A percentile compares a stretch with the other conserved stretches of the same genome.
Conservation (phyloP, 2,888 invertebrate species). For the Trilocha varians region DNA sequence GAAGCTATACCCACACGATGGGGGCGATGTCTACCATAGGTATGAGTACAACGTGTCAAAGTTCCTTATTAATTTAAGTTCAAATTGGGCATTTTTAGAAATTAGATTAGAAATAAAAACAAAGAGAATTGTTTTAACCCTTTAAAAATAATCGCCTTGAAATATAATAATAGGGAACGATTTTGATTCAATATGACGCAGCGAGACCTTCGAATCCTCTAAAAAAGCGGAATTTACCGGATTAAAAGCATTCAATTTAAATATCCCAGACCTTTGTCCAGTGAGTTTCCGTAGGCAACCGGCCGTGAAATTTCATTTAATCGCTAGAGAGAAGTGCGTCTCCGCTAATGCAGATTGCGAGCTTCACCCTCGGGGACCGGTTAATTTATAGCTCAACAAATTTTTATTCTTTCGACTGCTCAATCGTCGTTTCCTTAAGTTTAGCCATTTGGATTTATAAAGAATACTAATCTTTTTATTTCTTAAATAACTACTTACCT, state of each 20-base stretch:
- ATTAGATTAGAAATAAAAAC: too few relatives aligned
- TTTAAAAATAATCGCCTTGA: neutral
- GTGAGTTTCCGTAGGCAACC: constrained; percentile 56
- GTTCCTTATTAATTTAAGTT: too few relatives aligned
- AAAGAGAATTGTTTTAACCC: too few relatives aligned
- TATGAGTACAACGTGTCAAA: too few relatives aligned
- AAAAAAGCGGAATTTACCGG: constrained; percentile 40
- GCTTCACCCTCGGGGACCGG: constrained; percentile 44
- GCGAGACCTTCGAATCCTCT: constrained; percentile 17
- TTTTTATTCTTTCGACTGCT: constrained; percentile 65
- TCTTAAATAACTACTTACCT: too few relatives aligned
- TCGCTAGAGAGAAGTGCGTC: constrained; percentile 66
- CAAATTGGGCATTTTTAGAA: too few relatives aligned
- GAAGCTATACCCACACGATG: too few relatives aligned
- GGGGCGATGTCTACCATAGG: too few relatives aligned
- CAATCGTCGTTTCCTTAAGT: constrained; percentile 45
- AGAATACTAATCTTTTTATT: too few relatives aligned
- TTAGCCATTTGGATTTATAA: neutral
- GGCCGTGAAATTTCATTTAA: constrained; percentile 70
- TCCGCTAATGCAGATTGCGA: constrained; percentile 67
- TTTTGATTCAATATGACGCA: constrained; percentile 1
- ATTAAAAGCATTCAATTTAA: constrained; percentile 66
- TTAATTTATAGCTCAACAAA: constrained; percentile 69
- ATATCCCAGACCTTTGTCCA: constrained; percentile 64
- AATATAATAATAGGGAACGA: neutral